These are phyloP conservation scores for Muntiacus muntjak DNA, from an alignment of 2,113 vertebrate genomes.

Conservation along the genomic window DNA sequence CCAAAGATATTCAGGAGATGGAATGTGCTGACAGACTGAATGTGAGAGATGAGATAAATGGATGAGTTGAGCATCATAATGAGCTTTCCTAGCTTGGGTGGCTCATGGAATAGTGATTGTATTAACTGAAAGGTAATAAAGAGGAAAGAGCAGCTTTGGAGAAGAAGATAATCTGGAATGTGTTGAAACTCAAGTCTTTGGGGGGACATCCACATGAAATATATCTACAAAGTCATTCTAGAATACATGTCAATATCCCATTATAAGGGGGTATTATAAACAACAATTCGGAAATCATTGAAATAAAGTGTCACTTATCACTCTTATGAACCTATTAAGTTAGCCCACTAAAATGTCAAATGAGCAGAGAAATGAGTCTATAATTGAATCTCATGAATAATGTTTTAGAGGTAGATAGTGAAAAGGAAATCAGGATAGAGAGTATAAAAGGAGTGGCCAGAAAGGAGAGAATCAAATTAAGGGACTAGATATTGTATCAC, in stretches of 20 bases:
- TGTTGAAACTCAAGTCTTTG: slow-evolving; percentile 8
- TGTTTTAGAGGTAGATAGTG: neutral
- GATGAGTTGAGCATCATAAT: slow-evolving; percentile 48
- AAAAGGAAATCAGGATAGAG: neutral
- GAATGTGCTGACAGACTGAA: slow-evolving; percentile 45
- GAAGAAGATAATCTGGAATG: neutral
- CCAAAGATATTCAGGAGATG: slow-evolving; percentile 25
- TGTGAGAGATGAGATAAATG: slow-evolving; percentile 59
- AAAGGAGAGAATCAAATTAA: neutral
- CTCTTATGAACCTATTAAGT: neutral
- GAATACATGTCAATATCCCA: neutral
- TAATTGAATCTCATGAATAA: neutral
- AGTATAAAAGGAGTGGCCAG: neutral
- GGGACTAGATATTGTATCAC: neutral
- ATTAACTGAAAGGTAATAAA: slow-evolving; percentile 39
- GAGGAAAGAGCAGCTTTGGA: neutral
- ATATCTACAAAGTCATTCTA: neutral
- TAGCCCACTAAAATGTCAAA: neutral
- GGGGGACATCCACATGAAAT: neutral
- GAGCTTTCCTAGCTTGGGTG: slow-evolving; percentile 42
- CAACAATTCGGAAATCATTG: neutral
- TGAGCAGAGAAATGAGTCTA: neutral
- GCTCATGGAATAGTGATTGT: slow-evolving; percentile 52
- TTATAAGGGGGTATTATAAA: neutral
- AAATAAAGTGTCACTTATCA: neutral